Evolutionary conservation across 2,888 invertebrate genomes (phyloP).

Genomic region (Dimorphilus gyrociliatus): DNA sequence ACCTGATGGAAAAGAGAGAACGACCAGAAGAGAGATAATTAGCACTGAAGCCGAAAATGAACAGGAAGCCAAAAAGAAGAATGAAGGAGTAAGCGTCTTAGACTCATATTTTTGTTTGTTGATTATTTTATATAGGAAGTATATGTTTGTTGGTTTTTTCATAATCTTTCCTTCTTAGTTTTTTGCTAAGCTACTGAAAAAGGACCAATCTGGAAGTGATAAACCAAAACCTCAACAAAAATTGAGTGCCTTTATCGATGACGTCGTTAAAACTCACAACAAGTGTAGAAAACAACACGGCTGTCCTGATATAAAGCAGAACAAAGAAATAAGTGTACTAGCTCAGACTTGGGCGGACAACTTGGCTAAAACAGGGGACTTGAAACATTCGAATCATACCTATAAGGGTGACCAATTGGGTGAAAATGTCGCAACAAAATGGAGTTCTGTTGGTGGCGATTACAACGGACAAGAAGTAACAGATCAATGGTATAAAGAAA

Average conservation of each 20-base stretch:
- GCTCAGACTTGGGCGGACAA: slow-evolving; percentile 72
- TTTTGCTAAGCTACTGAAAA: slow-evolving; percentile 8
- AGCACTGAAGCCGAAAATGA: too few relatives aligned
- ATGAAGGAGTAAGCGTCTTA: too few relatives aligned
- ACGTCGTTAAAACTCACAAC: slow-evolving; percentile 21
- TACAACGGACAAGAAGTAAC: slow-evolving; percentile 26
- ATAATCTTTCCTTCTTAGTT: too few relatives aligned
- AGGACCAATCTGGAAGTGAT: slow-evolving; percentile 53
- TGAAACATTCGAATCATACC: slow-evolving; percentile 55
- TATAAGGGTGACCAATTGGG: slow-evolving; percentile 51
- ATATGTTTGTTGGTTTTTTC: too few relatives aligned
- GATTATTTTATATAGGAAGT: too few relatives aligned
- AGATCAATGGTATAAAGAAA: slow-evolving; percentile 34
- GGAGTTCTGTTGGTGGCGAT: slow-evolving; percentile 21
- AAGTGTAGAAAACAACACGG: slow-evolving; percentile 17
- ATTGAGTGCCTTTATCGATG: slow-evolving; percentile 21
- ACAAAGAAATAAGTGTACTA: slow-evolving; percentile 25
- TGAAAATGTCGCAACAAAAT: slow-evolving; percentile 31
- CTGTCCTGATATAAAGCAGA: slow-evolving; percentile 15
- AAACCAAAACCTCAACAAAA: slow-evolving; percentile 58
- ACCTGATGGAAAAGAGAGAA: slow-evolving; percentile 20
- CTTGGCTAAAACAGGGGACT: slow-evolving; percentile 60
- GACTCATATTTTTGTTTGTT: too few relatives aligned
- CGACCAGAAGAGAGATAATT: slow-evolving; percentile 15
- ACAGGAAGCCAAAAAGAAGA: too few relatives aligned